Evolutionary conservation across 2,113 vertebrate genomes (phyloP).

Genomic region (Serilophus lunatus): DNA sequence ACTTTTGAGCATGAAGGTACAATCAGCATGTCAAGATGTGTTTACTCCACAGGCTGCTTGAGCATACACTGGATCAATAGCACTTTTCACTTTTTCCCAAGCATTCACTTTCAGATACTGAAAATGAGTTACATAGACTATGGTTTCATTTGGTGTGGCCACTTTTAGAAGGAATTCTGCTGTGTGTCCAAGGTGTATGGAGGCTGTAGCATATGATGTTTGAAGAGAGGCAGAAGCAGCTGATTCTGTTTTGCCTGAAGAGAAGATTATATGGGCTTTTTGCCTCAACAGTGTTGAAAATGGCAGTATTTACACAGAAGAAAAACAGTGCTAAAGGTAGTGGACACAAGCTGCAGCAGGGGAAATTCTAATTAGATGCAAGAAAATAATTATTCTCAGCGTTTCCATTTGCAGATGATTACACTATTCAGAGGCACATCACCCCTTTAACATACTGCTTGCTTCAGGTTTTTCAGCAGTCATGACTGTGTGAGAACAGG

Average conservation of each 20-base stretch:
- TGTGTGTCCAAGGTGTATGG: accelerated
- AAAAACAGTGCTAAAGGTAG: background rate
- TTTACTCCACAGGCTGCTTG: background rate
- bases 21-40: background rate
- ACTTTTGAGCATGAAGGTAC: background rate
- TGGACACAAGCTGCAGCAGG: background rate
- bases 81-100: background rate
- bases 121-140: background rate
- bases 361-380: background rate
- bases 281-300: background rate
- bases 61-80: background rate
- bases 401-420: background rate
- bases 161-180: background rate
- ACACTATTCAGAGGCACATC: accelerated
- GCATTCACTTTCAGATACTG: background rate
- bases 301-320: background rate
- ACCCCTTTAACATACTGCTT: background rate
- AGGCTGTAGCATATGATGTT: background rate
- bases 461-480: background rate
- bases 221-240: background rate
- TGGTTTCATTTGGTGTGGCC: background rate
- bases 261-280: background rate
- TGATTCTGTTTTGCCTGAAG: background rate
- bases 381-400: background rate
- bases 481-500: accelerated